Conservation (phyloP, 2,113 vertebrate genomes). For the Cardinalis cardinalis region DNA sequence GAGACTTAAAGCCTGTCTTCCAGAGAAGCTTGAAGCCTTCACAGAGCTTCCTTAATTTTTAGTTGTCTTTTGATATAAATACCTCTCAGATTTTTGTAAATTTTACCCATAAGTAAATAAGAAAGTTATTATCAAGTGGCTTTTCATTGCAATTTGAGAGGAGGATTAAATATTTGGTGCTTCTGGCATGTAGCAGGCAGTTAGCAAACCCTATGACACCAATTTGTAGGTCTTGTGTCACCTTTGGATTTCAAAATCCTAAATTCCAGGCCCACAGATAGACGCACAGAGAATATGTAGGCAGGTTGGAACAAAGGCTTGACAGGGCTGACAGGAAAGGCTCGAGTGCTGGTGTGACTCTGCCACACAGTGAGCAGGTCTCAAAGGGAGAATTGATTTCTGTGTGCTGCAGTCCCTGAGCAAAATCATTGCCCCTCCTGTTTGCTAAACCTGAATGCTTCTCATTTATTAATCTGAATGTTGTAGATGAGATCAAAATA, state of each 20-base stretch:
- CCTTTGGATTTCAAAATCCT: neutral
- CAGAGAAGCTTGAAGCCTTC: neutral
- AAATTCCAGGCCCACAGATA: neutral
- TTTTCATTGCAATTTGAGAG: neutral
- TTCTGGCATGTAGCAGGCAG: neutral
- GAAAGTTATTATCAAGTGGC: neutral
- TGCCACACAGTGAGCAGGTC: fast-evolving
- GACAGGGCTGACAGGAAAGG: neutral
- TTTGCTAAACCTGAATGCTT: neutral
- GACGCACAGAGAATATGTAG: neutral
- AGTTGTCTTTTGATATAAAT: neutral
- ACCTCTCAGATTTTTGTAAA: neutral
- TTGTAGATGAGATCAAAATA: neutral
- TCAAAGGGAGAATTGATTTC: neutral
- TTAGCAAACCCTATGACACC: neutral
- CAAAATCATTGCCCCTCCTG: neutral
- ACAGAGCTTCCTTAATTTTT: neutral
- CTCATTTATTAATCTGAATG: neutral
- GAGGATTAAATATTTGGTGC: neutral
- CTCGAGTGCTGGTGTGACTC: neutral
- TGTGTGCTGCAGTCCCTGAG: neutral
- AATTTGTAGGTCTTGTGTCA: neutral
- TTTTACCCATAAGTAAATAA: neutral
- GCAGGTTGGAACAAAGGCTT: neutral
- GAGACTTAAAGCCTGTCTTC: neutral